Evolutionary conservation across 2,888 invertebrate species (phyloP).

Genomic region (Cheilosia variabilis): DNA sequence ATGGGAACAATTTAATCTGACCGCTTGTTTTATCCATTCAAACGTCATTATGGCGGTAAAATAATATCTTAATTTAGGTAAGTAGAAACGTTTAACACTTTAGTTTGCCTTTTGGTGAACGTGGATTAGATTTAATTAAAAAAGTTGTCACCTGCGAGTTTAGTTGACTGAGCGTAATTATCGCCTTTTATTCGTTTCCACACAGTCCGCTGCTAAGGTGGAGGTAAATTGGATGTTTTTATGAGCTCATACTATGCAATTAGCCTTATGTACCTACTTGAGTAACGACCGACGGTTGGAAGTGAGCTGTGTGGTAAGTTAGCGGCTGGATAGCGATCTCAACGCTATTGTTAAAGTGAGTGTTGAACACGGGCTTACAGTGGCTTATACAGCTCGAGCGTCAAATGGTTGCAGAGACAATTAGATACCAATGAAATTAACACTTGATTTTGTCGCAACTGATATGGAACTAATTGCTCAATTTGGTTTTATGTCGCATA

Average conservation of each 20-base stretch:
- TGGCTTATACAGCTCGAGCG: neutral
- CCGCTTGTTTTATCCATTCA: conserved; percentile 22
- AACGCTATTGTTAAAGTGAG: conserved; percentile 42
- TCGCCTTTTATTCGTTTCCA: conserved; percentile 1
- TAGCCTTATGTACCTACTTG: conserved; percentile 2
- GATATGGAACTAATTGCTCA: neutral
- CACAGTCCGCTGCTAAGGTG: conserved; percentile 1
- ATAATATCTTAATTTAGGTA: conserved; percentile 41
- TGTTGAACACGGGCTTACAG: neutral
- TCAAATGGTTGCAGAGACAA: neutral
- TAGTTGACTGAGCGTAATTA: conserved; percentile 30
- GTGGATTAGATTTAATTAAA: conserved; percentile 48
- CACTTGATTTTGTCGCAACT: neutral
- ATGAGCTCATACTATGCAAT: conserved; percentile 60
- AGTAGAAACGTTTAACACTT: conserved; percentile 20
- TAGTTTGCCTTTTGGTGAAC: neutral
- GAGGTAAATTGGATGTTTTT: conserved; percentile 45
- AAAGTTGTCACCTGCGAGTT: conserved; percentile 33
- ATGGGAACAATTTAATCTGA: conserved; percentile 38
- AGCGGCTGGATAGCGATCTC: conserved; percentile 51
- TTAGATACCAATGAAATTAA: neutral
- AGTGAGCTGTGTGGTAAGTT: conserved; percentile 27
- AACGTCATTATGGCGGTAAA: conserved; percentile 21
- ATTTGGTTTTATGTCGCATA: neutral
- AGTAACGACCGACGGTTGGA: conserved; percentile 25